phyloP scores from a whole-genome alignment of 2,888 invertebrate species.

The Apotomis capreana region DNA sequence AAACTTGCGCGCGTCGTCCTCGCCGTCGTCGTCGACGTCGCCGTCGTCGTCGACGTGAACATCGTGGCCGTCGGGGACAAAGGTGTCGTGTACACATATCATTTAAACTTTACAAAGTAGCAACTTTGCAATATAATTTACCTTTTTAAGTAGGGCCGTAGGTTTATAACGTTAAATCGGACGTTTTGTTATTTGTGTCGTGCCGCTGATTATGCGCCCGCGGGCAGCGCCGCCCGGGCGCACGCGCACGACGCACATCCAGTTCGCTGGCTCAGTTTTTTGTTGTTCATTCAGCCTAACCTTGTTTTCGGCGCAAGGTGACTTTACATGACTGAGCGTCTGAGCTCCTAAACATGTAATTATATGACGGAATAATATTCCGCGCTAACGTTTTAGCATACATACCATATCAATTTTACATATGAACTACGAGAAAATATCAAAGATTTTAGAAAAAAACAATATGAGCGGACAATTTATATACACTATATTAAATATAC shows the following conservation, averaged over 20 bases:
- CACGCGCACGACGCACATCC: conserved; percentile 61
- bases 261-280: conserved; percentile 68
- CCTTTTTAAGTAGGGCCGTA: conserved; percentile 53
- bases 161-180: conserved; percentile 50
- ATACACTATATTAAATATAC: conserved; percentile 38
- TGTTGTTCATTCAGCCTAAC: conserved; percentile 79
- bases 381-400: conserved; percentile 67
- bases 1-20: conserved; percentile 66
- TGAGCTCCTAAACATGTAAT: conserved; percentile 79
- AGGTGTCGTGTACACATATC: conserved; percentile 61
- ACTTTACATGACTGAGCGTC: conserved; percentile 80
- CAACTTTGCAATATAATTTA: conserved; percentile 53
- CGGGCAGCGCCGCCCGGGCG: conserved; percentile 50
- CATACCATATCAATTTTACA: conserved; percentile 78
- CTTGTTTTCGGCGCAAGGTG: conserved; percentile 79
- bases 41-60: conserved; percentile 51
- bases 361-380: conserved; percentile 73
- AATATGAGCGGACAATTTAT: conserved; percentile 29
- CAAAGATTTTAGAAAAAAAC: conserved; percentile 35
- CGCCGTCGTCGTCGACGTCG: conserved; percentile 58
- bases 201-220: conserved; percentile 20
- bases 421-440: conserved; percentile 50
- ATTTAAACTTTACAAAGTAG: conserved; percentile 52
- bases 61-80: conserved; percentile 45
- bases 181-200: conserved; percentile 48